phyloP scores from a whole-genome alignment of 2,888 invertebrate species.

The Microctonus brassicae region DNA sequence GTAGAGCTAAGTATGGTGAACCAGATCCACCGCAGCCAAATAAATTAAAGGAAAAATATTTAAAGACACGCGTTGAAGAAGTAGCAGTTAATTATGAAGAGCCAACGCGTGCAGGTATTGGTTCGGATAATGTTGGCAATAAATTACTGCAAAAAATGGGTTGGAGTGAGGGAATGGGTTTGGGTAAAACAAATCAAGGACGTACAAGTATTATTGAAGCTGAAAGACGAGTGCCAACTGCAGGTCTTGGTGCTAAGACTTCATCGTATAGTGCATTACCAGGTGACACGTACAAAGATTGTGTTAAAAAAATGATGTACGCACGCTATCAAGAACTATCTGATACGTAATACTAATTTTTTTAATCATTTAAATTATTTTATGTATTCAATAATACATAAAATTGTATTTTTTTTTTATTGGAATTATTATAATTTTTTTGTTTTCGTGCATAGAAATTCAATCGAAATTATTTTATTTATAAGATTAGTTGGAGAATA shows the following conservation, averaged over 20 bases:
- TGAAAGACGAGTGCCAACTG: constrained; percentile 76
- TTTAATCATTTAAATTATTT: constrained; percentile 3
- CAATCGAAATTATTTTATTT: not conserved
- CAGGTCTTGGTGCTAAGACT: constrained; percentile 89
- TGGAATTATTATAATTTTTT: not conserved
- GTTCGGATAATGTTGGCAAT: constrained; percentile 94
- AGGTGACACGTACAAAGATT: constrained; percentile 89
- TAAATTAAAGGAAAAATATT: constrained; percentile 80
- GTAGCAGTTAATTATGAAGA: constrained; percentile 68
- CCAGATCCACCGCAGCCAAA: constrained; percentile 84
- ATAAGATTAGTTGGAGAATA: not conserved
- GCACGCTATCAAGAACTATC: constrained; percentile 87
- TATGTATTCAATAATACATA: constrained; percentile 33
- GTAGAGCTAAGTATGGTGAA: constrained; percentile 93
- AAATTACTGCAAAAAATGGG: constrained; percentile 98
- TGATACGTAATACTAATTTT: constrained; percentile 68
- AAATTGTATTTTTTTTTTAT: constrained; percentile 22
- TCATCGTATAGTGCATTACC: constrained; percentile 84
- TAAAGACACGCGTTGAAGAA: constrained; percentile 73
- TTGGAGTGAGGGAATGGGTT: constrained; percentile 96
- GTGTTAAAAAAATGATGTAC: constrained; percentile 90
- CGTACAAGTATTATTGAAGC: constrained; percentile 90
- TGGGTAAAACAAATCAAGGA: constrained; percentile 94
- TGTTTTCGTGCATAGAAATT: not conserved
- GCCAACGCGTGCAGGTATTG: constrained; percentile 78